A percentile compares a stretch with the other conserved stretches of the same genome.
phyloP scores from a whole-genome alignment of 2,888 invertebrate genomes.

The Uropetala carovei region DNA sequence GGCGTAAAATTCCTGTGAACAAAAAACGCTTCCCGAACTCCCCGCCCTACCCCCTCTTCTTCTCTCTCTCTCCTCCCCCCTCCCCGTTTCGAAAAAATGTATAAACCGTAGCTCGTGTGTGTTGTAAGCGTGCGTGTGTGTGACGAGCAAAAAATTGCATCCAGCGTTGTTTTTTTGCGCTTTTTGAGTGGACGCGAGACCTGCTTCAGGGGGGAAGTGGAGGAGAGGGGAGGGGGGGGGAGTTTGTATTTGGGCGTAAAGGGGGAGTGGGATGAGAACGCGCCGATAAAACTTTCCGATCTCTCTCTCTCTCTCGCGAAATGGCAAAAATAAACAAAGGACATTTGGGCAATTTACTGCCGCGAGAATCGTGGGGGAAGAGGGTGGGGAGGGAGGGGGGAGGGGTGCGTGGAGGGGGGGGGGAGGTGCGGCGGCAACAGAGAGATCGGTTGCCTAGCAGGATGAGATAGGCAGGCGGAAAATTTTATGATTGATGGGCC shows the following conservation, averaged over 20 bases:
- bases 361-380: not conserved
- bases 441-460: not conserved
- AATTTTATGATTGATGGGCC: conserved; percentile 60
- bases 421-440: not conserved
- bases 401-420: not conserved
- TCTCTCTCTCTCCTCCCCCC: not conserved
- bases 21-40: no score
- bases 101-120: not conserved
- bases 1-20: conserved; percentile 49
- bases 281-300: not conserved
- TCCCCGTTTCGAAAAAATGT: not conserved
- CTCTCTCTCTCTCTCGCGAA: not conserved
- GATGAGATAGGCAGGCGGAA: conserved; percentile 62
- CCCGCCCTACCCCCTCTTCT: conserved; percentile 36
- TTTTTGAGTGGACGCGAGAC: not conserved
- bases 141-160: not conserved
- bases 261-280: not conserved
- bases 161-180: not conserved
- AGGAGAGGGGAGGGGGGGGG: no score
- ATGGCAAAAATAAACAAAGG: conserved; percentile 15
- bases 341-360: conserved; percentile 58
- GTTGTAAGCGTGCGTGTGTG: not conserved
- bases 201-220: no score
- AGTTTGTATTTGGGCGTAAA: not conserved
- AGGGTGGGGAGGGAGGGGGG: not conserved